These are phyloP conservation scores for Bombus polaris DNA, from an alignment of 1,140 invertebrate genomes.

Conservation along the genomic window DNA sequence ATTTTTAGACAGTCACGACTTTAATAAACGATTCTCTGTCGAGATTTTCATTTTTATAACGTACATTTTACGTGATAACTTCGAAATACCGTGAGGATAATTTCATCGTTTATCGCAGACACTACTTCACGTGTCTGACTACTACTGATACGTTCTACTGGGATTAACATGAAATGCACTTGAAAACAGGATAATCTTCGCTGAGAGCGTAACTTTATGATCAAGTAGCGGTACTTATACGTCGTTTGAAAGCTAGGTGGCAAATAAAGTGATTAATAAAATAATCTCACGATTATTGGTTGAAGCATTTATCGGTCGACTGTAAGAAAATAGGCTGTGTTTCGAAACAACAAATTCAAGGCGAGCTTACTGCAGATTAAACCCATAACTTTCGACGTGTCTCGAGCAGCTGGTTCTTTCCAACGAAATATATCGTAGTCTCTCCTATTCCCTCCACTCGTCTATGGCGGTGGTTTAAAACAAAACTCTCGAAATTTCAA, in stretches of 20 bases:
- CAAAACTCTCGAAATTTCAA: conserved; percentile 51
- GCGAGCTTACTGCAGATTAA: conserved; percentile 51
- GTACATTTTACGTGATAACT: not conserved
- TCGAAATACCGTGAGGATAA: not conserved
- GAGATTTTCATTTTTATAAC: not conserved
- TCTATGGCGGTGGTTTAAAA: conserved; percentile 31
- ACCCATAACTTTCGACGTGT: conserved; percentile 46
- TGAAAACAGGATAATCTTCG: too few species aligned
- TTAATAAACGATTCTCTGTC: not conserved
- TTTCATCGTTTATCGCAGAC: not conserved
- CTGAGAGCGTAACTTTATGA: too few species aligned
- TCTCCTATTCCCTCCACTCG: conserved; percentile 42
- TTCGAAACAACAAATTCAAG: conserved; percentile 41
- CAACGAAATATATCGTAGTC: conserved; percentile 50
- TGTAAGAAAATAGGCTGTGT: not conserved
- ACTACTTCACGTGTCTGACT: too few species aligned
- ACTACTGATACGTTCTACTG: too few species aligned
- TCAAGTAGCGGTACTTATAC: too few species aligned
- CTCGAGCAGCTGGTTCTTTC: conserved; percentile 56
- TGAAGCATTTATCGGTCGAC: not conserved
- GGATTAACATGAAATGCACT: too few species aligned
- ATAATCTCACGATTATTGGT: not conserved
- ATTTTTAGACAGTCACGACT: not conserved
- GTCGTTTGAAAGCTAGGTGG: too few species aligned
- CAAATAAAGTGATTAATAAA: too few species aligned